A percentile compares a stretch with the other conserved stretches of the same genome.
Evolutionary conservation across 2,113 vertebrate species (phyloP).

Genomic region (Oreochromis niloticus): DNA sequence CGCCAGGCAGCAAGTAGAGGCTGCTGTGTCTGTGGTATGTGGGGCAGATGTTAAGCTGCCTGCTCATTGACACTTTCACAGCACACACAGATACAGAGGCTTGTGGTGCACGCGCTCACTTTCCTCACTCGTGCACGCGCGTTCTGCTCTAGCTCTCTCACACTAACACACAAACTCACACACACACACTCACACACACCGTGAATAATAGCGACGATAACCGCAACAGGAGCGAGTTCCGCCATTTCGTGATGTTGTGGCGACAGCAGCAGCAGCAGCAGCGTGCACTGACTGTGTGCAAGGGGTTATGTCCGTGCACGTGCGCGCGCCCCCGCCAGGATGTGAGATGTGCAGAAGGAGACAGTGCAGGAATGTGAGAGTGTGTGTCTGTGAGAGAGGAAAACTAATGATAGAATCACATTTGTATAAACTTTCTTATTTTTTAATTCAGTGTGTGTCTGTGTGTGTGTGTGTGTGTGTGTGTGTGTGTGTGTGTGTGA

Average conservation of each 20-base stretch:
- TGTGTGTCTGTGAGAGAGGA: not conserved
- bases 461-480: not conserved
- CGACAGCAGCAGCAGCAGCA: constrained; percentile 29
- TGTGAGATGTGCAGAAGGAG: not conserved
- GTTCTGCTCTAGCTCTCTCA: not conserved
- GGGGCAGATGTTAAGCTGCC: constrained; percentile 54
- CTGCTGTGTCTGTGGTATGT: constrained; percentile 34
- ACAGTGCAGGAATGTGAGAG: constrained; percentile 38
- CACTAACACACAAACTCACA: not conserved
- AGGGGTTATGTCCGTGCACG: not conserved
- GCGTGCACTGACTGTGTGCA: constrained; percentile 2
- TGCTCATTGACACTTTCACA: constrained; percentile 17
- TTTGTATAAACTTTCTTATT: not conserved
- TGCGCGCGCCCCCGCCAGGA: not conserved
- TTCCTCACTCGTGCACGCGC: not conserved
- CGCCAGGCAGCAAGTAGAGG: constrained; percentile 17
- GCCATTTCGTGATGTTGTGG: constrained; percentile 69
- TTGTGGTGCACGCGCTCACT: not conserved
- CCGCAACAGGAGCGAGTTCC: constrained; percentile 57
- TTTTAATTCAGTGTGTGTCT: not conserved
- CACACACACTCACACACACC: not conserved
- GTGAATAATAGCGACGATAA: constrained; percentile 17
- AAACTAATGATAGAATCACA: not conserved
- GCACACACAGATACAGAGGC: not conserved
- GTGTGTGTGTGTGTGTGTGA: not conserved